Base-by-base conservation (phyloP, 1,140 invertebrate species). In the Phortica variegata region DNA sequence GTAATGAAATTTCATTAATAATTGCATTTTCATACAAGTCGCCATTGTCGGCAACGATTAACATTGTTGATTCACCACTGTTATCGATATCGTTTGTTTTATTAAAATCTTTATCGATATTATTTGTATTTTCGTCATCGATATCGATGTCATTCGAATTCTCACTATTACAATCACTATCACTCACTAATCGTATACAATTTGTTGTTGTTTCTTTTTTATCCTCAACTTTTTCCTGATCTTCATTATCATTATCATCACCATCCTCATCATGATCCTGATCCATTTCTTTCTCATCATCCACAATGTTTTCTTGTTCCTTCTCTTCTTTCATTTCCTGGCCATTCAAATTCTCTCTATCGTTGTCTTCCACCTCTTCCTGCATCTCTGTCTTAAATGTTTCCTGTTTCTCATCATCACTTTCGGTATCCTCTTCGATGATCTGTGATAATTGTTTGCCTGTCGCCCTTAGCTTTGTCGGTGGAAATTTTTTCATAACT, bases 211-310 rank as follows among this genome's bases (percentile, higher is more conserved):
- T 37, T 26, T 46, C 6, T 29, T 29, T 6, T 29, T 6, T 43
- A 12, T 36, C 13, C 2, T 40, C 41, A 4, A 10, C 32, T 7
- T 7, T 29, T 7, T 60, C 59, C 34, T 40, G 34, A 32, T 52
- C 47, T 15, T 17, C 8, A 9, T 62, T 60, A 32, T 65, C 60
- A 17, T 63, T n/a, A n/a, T n/a, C n/a, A n/a, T n/a, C 23, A 26
- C 23, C 10, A 26, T 10, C 10, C 23, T 26, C 23, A 5, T 5
- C 23, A 26, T 6, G 5, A 26, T 5, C 23, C 10, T 26, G 5
- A 6, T 26, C 59, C 34, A 44, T 39, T 32, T 52, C 47, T 15
- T 17, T 9, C 12, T 62, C 61, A 32, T 65, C 60, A 17, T 63
- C 57, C 6, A 49, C 10, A 34, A 63, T 63, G 44, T 63, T 56